These are phyloP conservation scores for Eustalomyia histrio DNA, from an alignment of 2,888 invertebrate species.

Conservation along the genomic window DNA sequence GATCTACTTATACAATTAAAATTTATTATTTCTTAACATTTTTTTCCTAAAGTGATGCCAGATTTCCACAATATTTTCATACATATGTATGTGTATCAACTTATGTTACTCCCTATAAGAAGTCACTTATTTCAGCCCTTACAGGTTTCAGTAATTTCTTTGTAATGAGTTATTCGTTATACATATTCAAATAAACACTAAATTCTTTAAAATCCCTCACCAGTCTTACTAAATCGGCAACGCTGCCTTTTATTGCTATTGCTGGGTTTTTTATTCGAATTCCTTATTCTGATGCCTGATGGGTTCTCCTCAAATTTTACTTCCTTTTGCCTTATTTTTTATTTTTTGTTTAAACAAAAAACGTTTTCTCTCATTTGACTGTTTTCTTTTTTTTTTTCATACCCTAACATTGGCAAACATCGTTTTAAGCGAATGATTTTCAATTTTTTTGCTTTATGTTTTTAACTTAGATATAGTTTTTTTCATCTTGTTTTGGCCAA, in stretches of 20 bases:
- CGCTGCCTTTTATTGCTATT: not conserved
- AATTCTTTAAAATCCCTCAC: no score
- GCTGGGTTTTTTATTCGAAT: not conserved
- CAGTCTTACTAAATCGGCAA: no score
- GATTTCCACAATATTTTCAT: no score
- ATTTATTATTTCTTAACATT: no score
- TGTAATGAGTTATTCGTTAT: no score
- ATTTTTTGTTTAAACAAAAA: constrained; percentile 11
- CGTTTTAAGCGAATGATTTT: constrained; percentile 30
- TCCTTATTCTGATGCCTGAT: not conserved
- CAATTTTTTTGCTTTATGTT: constrained; percentile 1
- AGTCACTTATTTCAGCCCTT: no score
- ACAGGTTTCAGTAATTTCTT: no score
- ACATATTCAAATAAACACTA: no score
- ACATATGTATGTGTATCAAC: no score
- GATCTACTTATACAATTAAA: no score
- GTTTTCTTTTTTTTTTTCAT: not conserved
- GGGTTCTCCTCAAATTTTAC: not conserved
- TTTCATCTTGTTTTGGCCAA: not conserved
- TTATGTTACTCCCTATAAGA: no score
- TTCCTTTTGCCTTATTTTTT: not conserved
- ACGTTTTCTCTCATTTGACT: not conserved
- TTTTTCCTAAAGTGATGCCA: no score
- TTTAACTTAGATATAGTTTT: constrained; percentile 21
- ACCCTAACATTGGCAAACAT: constrained; percentile 25